These are phyloP conservation scores for Zaprionus lachaisei DNA, from an alignment of 1,140 invertebrate genomes.

Conservation along the genomic window DNA sequence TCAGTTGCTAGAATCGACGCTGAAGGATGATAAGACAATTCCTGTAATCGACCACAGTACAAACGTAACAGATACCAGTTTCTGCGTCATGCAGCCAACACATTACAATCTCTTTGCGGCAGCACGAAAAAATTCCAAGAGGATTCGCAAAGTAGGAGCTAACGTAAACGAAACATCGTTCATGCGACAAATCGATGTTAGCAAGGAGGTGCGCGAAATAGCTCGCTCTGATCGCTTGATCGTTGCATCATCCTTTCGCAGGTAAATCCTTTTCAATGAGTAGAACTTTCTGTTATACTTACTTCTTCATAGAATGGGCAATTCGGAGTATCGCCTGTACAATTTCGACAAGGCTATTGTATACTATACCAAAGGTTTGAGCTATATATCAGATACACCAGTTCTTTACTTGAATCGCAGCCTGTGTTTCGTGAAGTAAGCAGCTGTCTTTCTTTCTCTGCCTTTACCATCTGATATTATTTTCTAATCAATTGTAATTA, in stretches of 20 bases:
- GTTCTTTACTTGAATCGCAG: constrained; percentile 56
- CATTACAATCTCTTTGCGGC: neutral
- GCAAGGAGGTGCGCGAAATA: neutral
- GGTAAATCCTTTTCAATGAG: constrained; percentile 12
- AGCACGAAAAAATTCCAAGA: constrained; percentile 12
- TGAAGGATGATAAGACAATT: constrained; percentile 30
- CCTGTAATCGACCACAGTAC: constrained; percentile 34
- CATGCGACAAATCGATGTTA: constrained; percentile 57
- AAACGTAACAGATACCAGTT: constrained; percentile 33
- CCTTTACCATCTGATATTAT: neutral
- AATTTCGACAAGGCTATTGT: constrained; percentile 46
- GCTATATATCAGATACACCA: constrained; percentile 53
- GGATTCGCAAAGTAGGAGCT: neutral
- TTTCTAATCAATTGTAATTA: neutral
- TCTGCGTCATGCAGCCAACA: neutral
- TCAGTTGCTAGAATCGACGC: constrained; percentile 29
- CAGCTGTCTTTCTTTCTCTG: neutral
- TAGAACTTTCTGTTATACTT: too few relatives aligned
- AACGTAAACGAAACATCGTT: constrained; percentile 35
- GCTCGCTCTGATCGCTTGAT: constrained; percentile 42
- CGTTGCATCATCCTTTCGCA: constrained; percentile 52
- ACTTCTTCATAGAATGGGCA: constrained; percentile 44
- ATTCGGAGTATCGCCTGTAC: constrained; percentile 42
- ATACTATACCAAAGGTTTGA: constrained; percentile 44
- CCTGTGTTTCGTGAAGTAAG: constrained; percentile 57